These are phyloP conservation scores for Falco concolor DNA, from an alignment of 2,797 vertebrate genomes.

Conservation along the genomic window DNA sequence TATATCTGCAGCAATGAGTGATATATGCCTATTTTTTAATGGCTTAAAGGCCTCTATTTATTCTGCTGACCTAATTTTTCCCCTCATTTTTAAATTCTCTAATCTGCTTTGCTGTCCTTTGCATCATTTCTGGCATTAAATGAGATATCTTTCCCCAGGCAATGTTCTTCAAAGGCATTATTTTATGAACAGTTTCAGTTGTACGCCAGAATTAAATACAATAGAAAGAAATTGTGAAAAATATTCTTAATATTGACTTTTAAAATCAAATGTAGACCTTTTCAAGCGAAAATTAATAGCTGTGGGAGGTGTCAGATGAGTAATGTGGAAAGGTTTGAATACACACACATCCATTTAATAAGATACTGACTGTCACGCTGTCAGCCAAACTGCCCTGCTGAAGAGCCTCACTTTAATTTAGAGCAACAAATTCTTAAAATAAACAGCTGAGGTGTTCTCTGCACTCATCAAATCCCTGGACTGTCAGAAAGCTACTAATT, in stretches of 20 bases:
- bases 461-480: not conserved
- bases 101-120: not conserved
- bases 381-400: not conserved
- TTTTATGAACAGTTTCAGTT: not conserved
- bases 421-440: not conserved
- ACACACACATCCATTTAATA: not conserved
- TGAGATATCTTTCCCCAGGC: not conserved
- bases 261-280: not conserved
- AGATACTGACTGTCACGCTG: not conserved
- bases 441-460: not conserved
- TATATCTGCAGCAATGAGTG: not conserved
- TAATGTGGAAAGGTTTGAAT: not conserved
- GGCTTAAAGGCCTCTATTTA: not conserved
- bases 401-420: not conserved
- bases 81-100: not conserved
- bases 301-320: not conserved
- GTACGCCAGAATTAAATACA: not conserved
- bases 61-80: not conserved
- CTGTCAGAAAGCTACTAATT: constrained; percentile 16
- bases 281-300: not conserved
- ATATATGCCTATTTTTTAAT: not conserved
- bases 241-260: not conserved
- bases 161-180: not conserved
- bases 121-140: not conserved
- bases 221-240: not conserved